Evolutionary conservation across 23 tunicate genomes (phyloP).

Genomic region (Ciona savignyi): DNA sequence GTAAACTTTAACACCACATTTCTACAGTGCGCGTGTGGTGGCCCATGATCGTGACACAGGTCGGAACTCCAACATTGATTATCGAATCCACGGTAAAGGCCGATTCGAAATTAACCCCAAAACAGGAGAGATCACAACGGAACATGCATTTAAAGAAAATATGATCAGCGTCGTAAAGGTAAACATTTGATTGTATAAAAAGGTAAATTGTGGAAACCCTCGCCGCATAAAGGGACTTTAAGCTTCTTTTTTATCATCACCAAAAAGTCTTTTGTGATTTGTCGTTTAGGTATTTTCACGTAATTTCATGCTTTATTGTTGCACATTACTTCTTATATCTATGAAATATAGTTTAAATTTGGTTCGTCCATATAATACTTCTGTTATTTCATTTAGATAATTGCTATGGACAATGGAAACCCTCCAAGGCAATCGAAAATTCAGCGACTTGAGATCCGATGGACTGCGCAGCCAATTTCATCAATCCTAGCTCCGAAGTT

Average conservation of each 20-base stretch:
- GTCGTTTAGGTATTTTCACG: no score
- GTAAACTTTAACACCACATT: not conserved
- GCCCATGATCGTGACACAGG: conserved; percentile 44
- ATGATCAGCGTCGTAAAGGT: conserved; percentile 25
- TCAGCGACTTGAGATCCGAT: not conserved
- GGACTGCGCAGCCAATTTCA: not conserved
- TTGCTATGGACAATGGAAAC: not conserved
- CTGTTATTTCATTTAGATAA: no score
- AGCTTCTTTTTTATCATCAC: no score
- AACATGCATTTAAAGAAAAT: conserved; percentile 16
- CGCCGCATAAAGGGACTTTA: no score
- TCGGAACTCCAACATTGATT: conserved; percentile 14
- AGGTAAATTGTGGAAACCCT: no score
- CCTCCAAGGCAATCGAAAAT: not conserved
- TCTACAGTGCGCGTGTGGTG: conserved; percentile 33
- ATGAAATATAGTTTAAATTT: no score
- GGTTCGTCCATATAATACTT: no score
- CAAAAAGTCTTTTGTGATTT: no score
- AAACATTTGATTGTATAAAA: no score
- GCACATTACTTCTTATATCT: no score
- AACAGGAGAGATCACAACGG: conserved; percentile 41
- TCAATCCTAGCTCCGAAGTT: not conserved
- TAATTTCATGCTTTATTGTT: no score
- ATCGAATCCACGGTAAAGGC: conserved; percentile 3
- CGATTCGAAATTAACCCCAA: conserved; percentile 26